Evolutionary conservation across 2,113 vertebrate genomes (phyloP).

Genomic region (Erinaceus europaeus): DNA sequence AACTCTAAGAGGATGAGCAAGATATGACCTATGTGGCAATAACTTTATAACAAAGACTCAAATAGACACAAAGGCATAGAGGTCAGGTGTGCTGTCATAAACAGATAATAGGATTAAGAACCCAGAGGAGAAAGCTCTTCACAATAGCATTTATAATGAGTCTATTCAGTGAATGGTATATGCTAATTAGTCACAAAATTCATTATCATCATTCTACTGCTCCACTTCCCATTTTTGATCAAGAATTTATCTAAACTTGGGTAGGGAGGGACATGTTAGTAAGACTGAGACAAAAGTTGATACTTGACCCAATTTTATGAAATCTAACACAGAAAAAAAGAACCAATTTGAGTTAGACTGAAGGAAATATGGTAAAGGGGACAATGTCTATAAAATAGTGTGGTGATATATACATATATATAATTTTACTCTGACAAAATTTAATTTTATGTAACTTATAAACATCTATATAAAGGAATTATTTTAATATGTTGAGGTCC

Average conservation of each 20-base stretch:
- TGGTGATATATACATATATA: not conserved
- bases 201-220: not conserved
- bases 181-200: not conserved
- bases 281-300: conserved; percentile 11
- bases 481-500: no score
- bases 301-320: not conserved
- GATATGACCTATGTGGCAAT: not conserved
- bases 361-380: not conserved
- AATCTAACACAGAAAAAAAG: not conserved
- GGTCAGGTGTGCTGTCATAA: not conserved
- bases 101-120: not conserved
- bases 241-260: conserved; percentile 23
- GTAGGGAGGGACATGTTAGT: not conserved
- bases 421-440: not conserved
- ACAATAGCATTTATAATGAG: not conserved
- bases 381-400: not conserved
- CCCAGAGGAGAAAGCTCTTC: not conserved
- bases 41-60: not conserved
- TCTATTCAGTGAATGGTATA: not conserved
- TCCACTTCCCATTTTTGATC: not conserved
- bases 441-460: not conserved
- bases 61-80: not conserved
- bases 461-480: no score
- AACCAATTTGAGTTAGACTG: not conserved
- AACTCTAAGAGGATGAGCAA: not conserved